Conservation (phyloP, 2,113 vertebrate species). For the Phocoena phocoena region DNA sequence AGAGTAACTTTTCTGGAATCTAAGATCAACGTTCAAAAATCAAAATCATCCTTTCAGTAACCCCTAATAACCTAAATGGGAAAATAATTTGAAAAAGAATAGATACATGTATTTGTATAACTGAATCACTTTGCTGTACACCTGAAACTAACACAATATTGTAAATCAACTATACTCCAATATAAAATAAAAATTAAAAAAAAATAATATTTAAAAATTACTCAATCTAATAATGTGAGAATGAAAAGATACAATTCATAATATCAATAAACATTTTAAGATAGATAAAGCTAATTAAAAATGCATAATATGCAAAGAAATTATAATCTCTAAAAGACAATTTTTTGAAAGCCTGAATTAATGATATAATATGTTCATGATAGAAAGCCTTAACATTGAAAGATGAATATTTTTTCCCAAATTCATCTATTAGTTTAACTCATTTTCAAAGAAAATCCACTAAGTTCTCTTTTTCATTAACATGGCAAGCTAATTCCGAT, state of each 20-base stretch:
- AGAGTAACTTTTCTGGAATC: neutral
- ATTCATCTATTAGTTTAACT: neutral
- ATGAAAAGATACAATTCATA: neutral
- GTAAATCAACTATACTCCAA: too few species aligned
- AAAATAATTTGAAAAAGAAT: too few species aligned
- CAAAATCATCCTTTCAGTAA: neutral
- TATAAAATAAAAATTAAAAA: too few species aligned
- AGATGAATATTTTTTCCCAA: neutral
- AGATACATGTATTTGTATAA: too few species aligned
- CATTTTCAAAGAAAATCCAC: slow-evolving; percentile 17
- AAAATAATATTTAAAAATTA: neutral
- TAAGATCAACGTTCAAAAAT: slow-evolving; percentile 1
- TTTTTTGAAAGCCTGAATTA: slow-evolving; percentile 4
- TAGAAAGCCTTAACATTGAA: neutral
- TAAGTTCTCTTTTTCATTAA: slow-evolving; percentile 19
- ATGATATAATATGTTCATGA: neutral
- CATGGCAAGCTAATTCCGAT: slow-evolving; percentile 7
- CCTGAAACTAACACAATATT: too few species aligned
- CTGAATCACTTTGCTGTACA: too few species aligned
- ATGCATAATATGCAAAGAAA: neutral
- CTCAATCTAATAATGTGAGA: neutral
- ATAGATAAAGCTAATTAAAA: neutral
- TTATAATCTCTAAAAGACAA: neutral
- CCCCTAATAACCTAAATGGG: too few species aligned
- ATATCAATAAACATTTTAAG: slow-evolving; percentile 8